phyloP scores from a whole-genome alignment of 2,797 vertebrate genomes.

The Enteromius unitaeniatus region DNA sequence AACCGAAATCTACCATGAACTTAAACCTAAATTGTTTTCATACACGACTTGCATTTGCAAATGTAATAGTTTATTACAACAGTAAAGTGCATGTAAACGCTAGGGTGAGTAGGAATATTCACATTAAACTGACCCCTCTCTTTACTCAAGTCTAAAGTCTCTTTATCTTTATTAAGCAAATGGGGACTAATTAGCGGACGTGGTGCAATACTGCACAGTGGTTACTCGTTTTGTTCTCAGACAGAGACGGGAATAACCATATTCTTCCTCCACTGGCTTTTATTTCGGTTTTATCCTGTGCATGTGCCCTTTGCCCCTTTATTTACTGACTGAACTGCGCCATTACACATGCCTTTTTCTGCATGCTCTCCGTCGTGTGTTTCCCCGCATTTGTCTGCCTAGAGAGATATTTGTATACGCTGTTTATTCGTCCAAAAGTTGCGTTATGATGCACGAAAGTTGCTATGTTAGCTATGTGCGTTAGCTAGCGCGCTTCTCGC shows the following conservation, averaged over 20 bases:
- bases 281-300: conserved; percentile 43
- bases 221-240: background rate
- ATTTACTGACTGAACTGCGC: conserved; percentile 43
- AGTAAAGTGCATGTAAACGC: background rate
- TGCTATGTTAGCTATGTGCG: background rate
- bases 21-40: background rate
- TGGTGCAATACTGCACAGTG: background rate
- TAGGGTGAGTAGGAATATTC: conserved; percentile 10
- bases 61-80: background rate
- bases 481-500: conserved; percentile 11
- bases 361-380: background rate
- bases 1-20: background rate
- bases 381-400: too few relatives aligned
- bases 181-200: background rate
- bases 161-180: conserved; percentile 19
- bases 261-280: background rate
- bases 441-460: conserved; percentile 21
- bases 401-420: background rate
- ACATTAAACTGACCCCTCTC: conserved; percentile 19
- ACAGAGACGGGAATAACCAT: background rate
- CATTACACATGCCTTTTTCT: conserved; percentile 24
- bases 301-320: conserved; percentile 60
- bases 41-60: too few relatives aligned
- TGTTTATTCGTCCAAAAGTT: conserved; percentile 18
- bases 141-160: conserved; percentile 59